Evolutionary conservation across 2,113 vertebrate species (phyloP), one percentile per base, ranked within the genome.

Genomic region (Plecturocebus donacophilus): DNA sequence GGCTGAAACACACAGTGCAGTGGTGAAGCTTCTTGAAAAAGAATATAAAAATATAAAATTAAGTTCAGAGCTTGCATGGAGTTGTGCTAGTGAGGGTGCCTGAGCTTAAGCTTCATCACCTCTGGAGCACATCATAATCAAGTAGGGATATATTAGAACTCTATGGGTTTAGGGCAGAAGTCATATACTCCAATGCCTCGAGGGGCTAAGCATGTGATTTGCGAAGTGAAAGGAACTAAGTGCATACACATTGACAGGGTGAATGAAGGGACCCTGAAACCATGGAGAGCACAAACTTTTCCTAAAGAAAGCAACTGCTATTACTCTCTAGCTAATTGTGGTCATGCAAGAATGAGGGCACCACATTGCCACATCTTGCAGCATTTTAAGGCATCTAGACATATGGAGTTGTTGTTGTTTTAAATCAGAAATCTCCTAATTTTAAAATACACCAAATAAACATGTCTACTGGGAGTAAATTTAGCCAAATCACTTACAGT

Each of bases 361-460:
- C 35, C 8, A 2, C 6, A 12, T 0, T 8, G n/a, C 21, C 23
- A 25, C 30, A 92, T 77, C 64, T 61, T 94, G 13, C 0, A 77
- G 11, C n/a, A 20, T 76, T 45, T 92, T 71, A 87, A 86, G 83
- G 52, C 19, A 8, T 83, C 45, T 83, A 49, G 38, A 80, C 32
- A 21, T 47, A 73, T 17, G 30, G 9, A 8, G 23, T 61, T 47
- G 38, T 42, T 73, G 7, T 11, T 21, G 49, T 94, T 86, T 88
- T 75, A 52, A 89, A 42, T 40, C 42, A 76, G n/a, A 87, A 87
- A 83, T 0, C 32, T 92, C 30, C 27, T 64, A 27, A 68, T 86
- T 89, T 77, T 49, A 91, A 73, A 77, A 86, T 20, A n/a, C 20
- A 85, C 8, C n/a, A 77, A 89, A 68, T 96, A 89, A 96, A n/a